Conservation (phyloP, 2,113 vertebrate genomes). For the Erpornis zantholeuca region DNA sequence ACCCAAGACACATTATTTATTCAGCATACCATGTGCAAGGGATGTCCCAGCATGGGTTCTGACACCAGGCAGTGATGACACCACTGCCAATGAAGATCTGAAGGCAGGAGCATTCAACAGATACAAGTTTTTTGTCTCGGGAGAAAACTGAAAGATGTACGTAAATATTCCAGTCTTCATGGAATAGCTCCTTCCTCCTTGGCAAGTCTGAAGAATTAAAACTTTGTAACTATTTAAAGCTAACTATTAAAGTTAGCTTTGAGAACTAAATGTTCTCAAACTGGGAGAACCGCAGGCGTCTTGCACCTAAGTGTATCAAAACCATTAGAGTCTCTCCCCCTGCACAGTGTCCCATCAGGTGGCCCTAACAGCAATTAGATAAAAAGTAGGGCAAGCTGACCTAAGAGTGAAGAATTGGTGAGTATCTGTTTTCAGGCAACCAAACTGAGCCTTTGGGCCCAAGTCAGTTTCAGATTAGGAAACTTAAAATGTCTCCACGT, state of each 20-base stretch:
- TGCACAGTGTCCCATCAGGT: neutral
- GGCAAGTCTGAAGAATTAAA: neutral
- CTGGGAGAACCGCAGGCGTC: neutral
- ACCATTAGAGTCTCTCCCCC: neutral
- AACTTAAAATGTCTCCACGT: neutral
- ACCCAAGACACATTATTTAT: neutral
- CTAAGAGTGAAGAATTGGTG: neutral
- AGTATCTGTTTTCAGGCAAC: neutral
- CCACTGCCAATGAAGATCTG: neutral
- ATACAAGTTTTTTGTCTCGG: fast-evolving
- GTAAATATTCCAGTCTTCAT: neutral
- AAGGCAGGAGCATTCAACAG: neutral
- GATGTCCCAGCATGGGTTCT: neutral
- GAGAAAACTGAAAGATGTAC: neutral
- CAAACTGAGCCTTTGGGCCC: neutral
- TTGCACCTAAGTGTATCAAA: neutral
- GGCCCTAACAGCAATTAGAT: neutral
- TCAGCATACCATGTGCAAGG: neutral
- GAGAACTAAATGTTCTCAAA: neutral
- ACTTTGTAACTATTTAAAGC: neutral
- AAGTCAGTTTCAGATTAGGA: neutral
- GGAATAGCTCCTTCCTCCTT: neutral
- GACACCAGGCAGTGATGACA: neutral
- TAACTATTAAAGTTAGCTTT: neutral
- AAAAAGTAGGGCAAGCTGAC: neutral